A percentile compares a stretch with the other conserved stretches of the same genome.
Conservation (phyloP, 1,140 invertebrate species). For the Trypoxylus dichotomus region DNA sequence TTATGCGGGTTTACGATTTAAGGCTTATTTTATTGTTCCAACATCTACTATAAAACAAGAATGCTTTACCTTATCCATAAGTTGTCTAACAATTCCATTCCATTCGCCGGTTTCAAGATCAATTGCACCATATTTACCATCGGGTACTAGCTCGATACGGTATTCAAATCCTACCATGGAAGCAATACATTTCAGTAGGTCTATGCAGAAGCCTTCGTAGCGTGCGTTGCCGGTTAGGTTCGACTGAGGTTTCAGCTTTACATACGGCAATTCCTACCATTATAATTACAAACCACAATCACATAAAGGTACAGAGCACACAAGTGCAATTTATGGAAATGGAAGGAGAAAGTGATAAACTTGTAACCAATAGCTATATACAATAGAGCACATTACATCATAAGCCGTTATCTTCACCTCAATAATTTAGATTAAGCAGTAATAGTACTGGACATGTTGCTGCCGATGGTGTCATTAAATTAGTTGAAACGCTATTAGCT, state of each 20-base stretch:
- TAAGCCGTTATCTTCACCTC: neutral
- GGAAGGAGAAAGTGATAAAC: neutral
- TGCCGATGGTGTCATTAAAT: neutral
- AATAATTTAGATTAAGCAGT: neutral
- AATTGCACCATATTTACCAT: constrained; percentile 91
- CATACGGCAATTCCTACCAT: constrained; percentile 87
- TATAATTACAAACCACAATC: constrained; percentile 20
- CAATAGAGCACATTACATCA: neutral
- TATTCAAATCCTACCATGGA: constrained; percentile 91
- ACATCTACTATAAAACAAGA: no score
- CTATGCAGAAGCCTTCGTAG: constrained; percentile 96
- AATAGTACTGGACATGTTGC: neutral
- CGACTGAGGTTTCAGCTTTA: constrained; percentile 85
- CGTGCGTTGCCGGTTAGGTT: constrained; percentile 85
- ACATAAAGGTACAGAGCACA: neutral
- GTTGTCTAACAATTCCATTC: constrained; percentile 94
- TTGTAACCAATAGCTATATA: constrained; percentile 1
- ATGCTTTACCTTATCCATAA: constrained; percentile 76
- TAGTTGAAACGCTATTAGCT: neutral
- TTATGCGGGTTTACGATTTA: no score
- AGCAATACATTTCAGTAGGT: constrained; percentile 85
- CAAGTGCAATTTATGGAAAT: neutral
- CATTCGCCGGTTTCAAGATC: constrained; percentile 90
- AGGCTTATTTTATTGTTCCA: no score
- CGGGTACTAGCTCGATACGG: constrained; percentile 85